Evolutionary conservation across 2,797 vertebrate species (phyloP), one percentile per base, ranked within the genome.

Genomic region (Staurois parvus): DNA sequence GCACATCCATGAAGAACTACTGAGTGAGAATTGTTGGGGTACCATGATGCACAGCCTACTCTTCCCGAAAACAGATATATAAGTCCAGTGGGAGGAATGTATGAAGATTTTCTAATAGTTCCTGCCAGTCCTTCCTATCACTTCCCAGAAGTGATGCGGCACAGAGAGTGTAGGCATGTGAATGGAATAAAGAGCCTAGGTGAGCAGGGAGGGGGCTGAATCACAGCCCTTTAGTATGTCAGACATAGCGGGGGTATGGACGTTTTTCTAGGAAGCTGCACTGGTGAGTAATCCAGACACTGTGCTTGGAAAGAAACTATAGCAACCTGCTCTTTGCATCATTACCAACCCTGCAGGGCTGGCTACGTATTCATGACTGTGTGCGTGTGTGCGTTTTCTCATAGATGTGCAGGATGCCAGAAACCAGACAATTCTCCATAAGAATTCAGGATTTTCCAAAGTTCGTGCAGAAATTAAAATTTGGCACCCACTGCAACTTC

Each of bases 251-350:
- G 85, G 79, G 67, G 85, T 28, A 86, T 64, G 7, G 10, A 24
- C 8, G 73, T 28, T 64, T 81, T 72, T 77, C 84, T 86, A 86
- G 79, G 79, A 77, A 52, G 2, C 4, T 1, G 48, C 17, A 52
- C 48, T 56, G 87, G 84, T 91, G 92, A 92, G 90, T 90, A 91
- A 92, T 90, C 81, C 79, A 84, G 81, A 3, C 26, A 87, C 81
- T 80, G 59, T 68, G 87, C 85, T 79, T 91, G 0, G 73, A 59
- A 85, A 86, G 90, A 89, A 88, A 83, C 73, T 68, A 88, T 0
- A 87, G 76, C 89, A 90, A 8, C 84, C 90, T 45, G 69, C 84
- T 88, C 82, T 78, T 34, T 86, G 32, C 79, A 72, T 86, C 85
- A 77, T 70, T n/a, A 40, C 62, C 66, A 48, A 64, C 64, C 73